phyloP scores from a whole-genome alignment of 2,797 vertebrate genomes.

The Coilia nasus region DNA sequence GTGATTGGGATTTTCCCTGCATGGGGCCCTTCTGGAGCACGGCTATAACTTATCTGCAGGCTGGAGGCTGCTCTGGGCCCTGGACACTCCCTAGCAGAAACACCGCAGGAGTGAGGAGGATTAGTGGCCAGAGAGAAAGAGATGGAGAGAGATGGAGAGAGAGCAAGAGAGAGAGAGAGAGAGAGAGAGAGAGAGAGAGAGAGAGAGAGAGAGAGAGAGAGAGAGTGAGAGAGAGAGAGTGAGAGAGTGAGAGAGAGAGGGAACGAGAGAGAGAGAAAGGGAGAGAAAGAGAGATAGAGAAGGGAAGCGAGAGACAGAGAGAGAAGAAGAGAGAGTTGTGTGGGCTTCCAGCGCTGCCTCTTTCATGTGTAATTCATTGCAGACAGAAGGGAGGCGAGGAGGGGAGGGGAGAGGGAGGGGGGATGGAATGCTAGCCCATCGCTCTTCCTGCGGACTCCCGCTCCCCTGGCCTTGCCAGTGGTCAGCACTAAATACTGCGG shows the following conservation, averaged over 20 bases:
- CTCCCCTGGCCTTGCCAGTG: neutral
- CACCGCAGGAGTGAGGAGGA: neutral
- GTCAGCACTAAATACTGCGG: neutral
- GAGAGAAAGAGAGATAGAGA: neutral
- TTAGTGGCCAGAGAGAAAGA: neutral
- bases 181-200: neutral
- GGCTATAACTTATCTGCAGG: neutral
- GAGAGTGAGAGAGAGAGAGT: neutral
- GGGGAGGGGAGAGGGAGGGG: slow-evolving; percentile 52
- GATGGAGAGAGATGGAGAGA: neutral
- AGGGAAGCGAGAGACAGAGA: neutral
- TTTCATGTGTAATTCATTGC: slow-evolving; percentile 61
- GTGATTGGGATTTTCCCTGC: neutral
- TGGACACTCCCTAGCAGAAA: slow-evolving; percentile 10
- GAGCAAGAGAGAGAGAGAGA: neutral
- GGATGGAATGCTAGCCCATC: slow-evolving; percentile 53
- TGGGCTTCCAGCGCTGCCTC: neutral
- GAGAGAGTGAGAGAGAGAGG: neutral
- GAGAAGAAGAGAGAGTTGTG: neutral
- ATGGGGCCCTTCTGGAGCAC: neutral
- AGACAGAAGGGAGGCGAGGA: slow-evolving; percentile 57
- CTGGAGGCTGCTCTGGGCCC: neutral
- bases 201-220: neutral
- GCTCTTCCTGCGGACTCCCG: slow-evolving; percentile 35
- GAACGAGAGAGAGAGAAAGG: neutral